Conservation (phyloP, 1,140 invertebrate species). For the Micrasema minimum region DNA sequence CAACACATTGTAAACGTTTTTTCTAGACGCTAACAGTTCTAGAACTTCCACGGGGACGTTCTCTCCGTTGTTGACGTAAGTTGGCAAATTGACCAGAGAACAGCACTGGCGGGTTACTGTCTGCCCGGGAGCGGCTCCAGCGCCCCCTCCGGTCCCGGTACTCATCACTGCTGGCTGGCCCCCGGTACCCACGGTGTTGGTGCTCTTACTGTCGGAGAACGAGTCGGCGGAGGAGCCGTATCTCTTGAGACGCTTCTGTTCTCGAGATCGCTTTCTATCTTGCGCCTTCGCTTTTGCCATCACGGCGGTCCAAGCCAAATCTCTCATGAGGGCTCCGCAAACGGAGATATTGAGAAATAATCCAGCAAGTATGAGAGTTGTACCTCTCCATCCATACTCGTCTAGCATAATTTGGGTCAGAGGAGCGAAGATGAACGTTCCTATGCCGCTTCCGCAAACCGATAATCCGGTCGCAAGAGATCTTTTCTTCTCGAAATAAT, state of each 20-base stretch:
- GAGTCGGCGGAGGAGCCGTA: constrained; percentile 73
- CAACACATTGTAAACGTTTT: constrained; percentile 76
- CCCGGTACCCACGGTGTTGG: constrained; percentile 69
- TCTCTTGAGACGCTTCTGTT: constrained; percentile 70
- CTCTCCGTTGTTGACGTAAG: constrained; percentile 82
- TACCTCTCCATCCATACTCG: constrained; percentile 88
- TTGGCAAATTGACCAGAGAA: constrained; percentile 84
- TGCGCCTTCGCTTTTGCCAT: constrained; percentile 72
- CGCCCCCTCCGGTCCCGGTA: constrained; percentile 55
- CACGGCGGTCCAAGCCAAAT: constrained; percentile 79
- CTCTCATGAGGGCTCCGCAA: constrained; percentile 86
- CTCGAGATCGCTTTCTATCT: constrained; percentile 70
- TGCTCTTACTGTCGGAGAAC: constrained; percentile 75
- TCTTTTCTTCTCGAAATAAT: constrained; percentile 93
- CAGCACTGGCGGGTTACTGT: constrained; percentile 70
- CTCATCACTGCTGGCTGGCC: constrained; percentile 56
- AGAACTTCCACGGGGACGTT: constrained; percentile 79
- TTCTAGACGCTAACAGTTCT: constrained; percentile 76
- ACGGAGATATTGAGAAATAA: constrained; percentile 88
- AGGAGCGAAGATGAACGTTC: constrained; percentile 92
- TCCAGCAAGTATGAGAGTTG: constrained; percentile 83
- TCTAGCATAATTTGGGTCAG: constrained; percentile 80
- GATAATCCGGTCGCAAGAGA: constrained; percentile 94
- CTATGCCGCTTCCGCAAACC: constrained; percentile 89
- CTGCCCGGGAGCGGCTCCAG: constrained; percentile 53